Percentiles rank a stretch among this genome's conserved stretches.
Conservation (phyloP, 1,140 invertebrate species). For the Bombyx mandarina region DNA sequence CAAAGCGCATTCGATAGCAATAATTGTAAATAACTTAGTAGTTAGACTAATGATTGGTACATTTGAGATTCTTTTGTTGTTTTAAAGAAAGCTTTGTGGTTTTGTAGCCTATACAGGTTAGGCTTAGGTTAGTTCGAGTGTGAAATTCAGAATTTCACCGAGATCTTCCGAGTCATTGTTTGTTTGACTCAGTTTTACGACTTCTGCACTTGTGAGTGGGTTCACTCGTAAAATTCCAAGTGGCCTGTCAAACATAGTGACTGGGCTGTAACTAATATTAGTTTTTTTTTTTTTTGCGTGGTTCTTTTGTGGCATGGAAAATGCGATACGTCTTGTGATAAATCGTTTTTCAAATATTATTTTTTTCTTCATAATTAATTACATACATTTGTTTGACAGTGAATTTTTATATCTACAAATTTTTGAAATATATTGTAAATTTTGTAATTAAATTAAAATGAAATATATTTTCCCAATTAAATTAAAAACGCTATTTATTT, state of each 20-base stretch:
- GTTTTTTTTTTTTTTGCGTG: constrained; percentile 6
- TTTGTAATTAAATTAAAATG: no score
- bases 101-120: constrained; percentile 53
- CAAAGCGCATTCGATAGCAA: constrained; percentile 65
- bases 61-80: constrained; percentile 61
- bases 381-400: no score
- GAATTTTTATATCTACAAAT: no score
- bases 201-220: constrained; percentile 25
- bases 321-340: no score
- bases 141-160: constrained; percentile 65
- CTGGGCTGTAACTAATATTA: constrained; percentile 8
- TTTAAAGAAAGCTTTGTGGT: constrained; percentile 69
- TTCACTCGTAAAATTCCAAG: constrained; percentile 22
- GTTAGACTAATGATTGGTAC: constrained; percentile 68
- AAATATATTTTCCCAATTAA: no score
- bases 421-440: no score
- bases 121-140: constrained; percentile 34
- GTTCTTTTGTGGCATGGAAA: not conserved
- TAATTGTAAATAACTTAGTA: constrained; percentile 64
- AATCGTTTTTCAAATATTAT: no score
- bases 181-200: constrained; percentile 24
- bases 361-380: no score
- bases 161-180: constrained; percentile 28
- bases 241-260: constrained; percentile 15
- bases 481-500: no score